Evolutionary conservation across 2,797 vertebrate species (phyloP).

Genomic region (Anableps anableps): DNA sequence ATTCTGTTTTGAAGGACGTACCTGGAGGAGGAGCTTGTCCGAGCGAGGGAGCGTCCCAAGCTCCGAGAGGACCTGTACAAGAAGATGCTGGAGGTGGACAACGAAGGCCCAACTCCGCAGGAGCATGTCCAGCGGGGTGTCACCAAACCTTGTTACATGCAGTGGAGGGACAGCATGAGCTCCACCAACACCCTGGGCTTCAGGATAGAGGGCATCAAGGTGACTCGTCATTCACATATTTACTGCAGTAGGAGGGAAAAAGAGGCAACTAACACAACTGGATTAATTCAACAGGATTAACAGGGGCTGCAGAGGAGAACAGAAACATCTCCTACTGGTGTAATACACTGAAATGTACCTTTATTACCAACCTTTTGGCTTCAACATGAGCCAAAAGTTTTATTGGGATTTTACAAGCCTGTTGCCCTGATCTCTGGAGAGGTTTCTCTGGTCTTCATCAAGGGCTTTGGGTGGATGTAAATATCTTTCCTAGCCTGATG

Average conservation of each 20-base stretch:
- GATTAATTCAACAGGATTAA: neutral
- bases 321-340: neutral
- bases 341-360: neutral
- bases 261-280: neutral
- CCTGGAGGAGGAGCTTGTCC: conserved; percentile 94
- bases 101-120: conserved; percentile 87
- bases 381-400: neutral
- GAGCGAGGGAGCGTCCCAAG: conserved; percentile 93
- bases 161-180: conserved; percentile 98
- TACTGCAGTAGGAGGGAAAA: neutral
- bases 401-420: neutral
- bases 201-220: conserved; percentile 98
- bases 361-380: no score
- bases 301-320: neutral
- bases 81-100: conserved; percentile 97
- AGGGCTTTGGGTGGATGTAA: neutral
- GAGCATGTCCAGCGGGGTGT: conserved; percentile 89
- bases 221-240: conserved; percentile 46
- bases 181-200: conserved; percentile 96
- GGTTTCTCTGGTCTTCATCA: neutral
- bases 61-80: conserved; percentile 94
- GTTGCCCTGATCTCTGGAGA: neutral
- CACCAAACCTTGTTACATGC: conserved; percentile 98
- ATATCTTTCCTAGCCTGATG: neutral
- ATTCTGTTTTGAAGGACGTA: conserved; percentile 85